Evolutionary conservation across 1,140 invertebrate species (phyloP).

Genomic region (Solenopsis invicta): DNA sequence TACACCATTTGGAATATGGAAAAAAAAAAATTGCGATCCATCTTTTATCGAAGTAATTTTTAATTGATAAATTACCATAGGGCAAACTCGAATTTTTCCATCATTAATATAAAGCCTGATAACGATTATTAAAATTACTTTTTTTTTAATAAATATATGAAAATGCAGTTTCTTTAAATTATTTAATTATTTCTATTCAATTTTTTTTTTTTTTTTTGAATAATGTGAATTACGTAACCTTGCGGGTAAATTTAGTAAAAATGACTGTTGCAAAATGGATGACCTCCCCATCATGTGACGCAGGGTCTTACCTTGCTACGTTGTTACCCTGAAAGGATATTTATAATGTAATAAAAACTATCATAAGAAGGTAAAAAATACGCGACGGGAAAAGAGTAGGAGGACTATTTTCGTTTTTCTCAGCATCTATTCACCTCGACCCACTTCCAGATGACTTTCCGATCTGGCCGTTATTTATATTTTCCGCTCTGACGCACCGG

Average conservation of each 20-base stretch:
- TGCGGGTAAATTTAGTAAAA: constrained; percentile 7
- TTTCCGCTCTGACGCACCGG: not conserved
- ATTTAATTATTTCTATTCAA: constrained; percentile 16
- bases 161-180: not conserved
- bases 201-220: not conserved
- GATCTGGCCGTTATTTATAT: constrained; percentile 68
- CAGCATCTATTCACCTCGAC: constrained; percentile 58
- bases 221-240: not conserved
- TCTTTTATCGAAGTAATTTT: not conserved
- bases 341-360: constrained; percentile 56
- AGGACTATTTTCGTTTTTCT: constrained; percentile 23
- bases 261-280: not conserved
- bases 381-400: constrained; percentile 38
- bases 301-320: constrained; percentile 25
- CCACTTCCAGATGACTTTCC: constrained; percentile 57
- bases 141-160: not conserved
- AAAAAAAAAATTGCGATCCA: not conserved
- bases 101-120: not conserved
- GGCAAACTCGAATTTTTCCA: not conserved
- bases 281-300: constrained; percentile 30
- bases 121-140: not conserved
- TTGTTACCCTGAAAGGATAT: constrained; percentile 38
- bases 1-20: not conserved
- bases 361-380: constrained; percentile 25
- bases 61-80: not conserved